These are phyloP conservation scores for Chelidonichthys spinosus DNA, from an alignment of 2,797 vertebrate genomes.

Conservation along the genomic window DNA sequence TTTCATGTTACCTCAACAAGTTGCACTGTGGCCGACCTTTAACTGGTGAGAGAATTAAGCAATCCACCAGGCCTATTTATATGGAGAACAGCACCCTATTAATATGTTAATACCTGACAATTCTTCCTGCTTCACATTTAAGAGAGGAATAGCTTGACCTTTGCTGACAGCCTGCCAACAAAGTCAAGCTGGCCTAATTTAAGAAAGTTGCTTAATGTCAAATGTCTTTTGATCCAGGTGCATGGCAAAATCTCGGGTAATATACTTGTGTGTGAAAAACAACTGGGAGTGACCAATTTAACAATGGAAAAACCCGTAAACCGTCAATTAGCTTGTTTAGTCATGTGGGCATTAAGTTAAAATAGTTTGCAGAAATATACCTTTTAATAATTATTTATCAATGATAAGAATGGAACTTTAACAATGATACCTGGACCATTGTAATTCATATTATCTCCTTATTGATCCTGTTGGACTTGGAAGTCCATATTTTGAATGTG, in stretches of 20 bases:
- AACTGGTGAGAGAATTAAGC: slow-evolving; percentile 71
- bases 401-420: not conserved
- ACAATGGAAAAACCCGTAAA: not conserved
- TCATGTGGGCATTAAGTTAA: not conserved
- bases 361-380: not conserved
- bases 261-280: slow-evolving; percentile 12
- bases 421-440: not conserved
- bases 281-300: not conserved
- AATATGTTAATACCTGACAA: slow-evolving; percentile 79
- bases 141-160: slow-evolving; percentile 73
- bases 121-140: slow-evolving; percentile 56
- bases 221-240: slow-evolving; percentile 41
- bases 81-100: slow-evolving; percentile 74
- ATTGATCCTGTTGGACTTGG: not conserved
- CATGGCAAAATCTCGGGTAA: slow-evolving; percentile 8
- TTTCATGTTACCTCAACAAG: slow-evolving; percentile 60
- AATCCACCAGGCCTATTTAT: slow-evolving; percentile 71
- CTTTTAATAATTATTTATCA: not conserved
- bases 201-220: slow-evolving; percentile 52
- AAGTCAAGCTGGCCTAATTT: slow-evolving; percentile 61
- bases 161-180: slow-evolving; percentile 60
- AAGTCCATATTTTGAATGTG: no score
- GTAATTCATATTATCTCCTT: not conserved
- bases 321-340: not conserved
- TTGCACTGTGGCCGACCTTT: slow-evolving; percentile 78